Evolutionary conservation across 2,113 vertebrate species (phyloP), one percentile per base, ranked within the genome.

Genomic region (Nymphicus hollandicus): DNA sequence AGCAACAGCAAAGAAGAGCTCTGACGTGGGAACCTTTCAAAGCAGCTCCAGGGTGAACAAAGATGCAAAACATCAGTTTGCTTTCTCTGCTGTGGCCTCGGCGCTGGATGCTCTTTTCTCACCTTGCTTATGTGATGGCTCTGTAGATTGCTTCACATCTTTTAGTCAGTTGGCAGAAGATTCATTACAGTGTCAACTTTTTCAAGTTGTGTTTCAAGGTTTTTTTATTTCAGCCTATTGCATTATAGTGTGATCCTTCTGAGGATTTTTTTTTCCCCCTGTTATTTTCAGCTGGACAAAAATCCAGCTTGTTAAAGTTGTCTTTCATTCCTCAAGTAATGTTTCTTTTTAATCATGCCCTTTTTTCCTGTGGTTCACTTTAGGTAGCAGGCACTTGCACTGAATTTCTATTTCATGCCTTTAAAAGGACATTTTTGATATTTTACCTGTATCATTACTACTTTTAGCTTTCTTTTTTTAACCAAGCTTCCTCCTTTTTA

Each of bases 141-240:
- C 20, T 61, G 41, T 33, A 64, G 64, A 39, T 60, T 71, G 18
- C 33, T 68, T 61, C 2, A 2, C 16, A 3, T 35, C 29, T 81
- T 83, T 70, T 64, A 20, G 6, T 35, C 64, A 24, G 4, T 37
- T 77, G 43, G 60, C 14, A 33, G 61, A 91, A 89, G 28, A 33
- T 66, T 53, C 71, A 5, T 50, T 78, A 15, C 19, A 78, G 20
- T 50, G 29, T 74, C 33, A 78, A 81, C 11, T 78, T 83, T 10
- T 50, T 9, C 8, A 60, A 60, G 20, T 55, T 91, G 10, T 60
- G 19, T 84, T 84, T 86, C 55, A 55, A 33, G 63, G 50, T 3
- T 58, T 73, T 70, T 89, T 78, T 88, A 5, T 77, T 93, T 93
- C 94, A 43, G 29, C 33, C 35, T 74, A 3, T 43, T 86, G 47